phyloP scores from a whole-genome alignment of 2,888 invertebrate genomes.

The Agrotis segetum region DNA sequence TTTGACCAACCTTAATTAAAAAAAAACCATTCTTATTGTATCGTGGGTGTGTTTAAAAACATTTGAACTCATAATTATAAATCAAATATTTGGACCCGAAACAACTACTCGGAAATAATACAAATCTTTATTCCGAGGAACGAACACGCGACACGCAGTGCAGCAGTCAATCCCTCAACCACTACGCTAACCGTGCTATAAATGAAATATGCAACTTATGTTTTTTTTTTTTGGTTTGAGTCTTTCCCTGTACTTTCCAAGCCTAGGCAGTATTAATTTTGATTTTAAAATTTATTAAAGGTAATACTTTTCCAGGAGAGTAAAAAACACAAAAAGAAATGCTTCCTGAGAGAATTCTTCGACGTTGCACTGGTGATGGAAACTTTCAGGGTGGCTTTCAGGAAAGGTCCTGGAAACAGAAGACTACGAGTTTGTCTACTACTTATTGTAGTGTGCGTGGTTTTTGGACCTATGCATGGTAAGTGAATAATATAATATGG shows the following conservation, averaged over 20 bases:
- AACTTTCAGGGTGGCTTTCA: slow-evolving; percentile 95
- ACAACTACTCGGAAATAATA: no score
- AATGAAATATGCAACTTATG: no score
- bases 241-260: no score
- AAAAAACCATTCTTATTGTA: neutral
- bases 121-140: no score
- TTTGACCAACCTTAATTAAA: neutral
- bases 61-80: no score
- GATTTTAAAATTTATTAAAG: neutral
- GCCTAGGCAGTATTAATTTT: neutral
- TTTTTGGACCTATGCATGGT: slow-evolving; percentile 96
- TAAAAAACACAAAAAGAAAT: slow-evolving; percentile 63
- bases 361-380: slow-evolving; percentile 93
- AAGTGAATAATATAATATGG: no score
- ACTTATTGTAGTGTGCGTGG: slow-evolving; percentile 95
- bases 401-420: slow-evolving; percentile 93
- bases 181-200: no score
- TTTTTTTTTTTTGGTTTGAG: neutral
- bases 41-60: no score
- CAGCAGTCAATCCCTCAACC: no score
- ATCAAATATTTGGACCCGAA: no score
- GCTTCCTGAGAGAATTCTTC: slow-evolving; percentile 93
- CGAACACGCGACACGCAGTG: no score
- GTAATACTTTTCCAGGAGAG: slow-evolving; percentile 36
- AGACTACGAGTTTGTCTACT: slow-evolving; percentile 93